phyloP scores from a whole-genome alignment of 2,888 invertebrate species.

The Rhingia campestris region DNA sequence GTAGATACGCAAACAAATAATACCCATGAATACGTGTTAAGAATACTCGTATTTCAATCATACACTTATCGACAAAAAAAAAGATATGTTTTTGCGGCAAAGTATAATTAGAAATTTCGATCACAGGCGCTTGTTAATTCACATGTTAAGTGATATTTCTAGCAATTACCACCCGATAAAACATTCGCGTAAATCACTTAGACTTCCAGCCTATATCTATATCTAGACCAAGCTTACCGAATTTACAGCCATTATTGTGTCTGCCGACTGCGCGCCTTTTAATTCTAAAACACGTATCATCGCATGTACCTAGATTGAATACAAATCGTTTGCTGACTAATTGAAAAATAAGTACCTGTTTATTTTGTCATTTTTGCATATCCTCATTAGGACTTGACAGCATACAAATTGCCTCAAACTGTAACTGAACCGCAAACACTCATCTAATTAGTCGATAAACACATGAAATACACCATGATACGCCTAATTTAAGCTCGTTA shows the following conservation, averaged over 20 bases:
- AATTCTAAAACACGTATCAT: slow-evolving; percentile 20
- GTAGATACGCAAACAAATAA: not conserved
- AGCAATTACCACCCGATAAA: slow-evolving; percentile 39
- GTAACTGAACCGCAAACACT: slow-evolving; percentile 16
- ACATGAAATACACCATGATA: slow-evolving; percentile 30
- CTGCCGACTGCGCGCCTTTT: not conserved
- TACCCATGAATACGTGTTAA: slow-evolving; percentile 14
- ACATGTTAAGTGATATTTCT: slow-evolving; percentile 12
- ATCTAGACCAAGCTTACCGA: not conserved
- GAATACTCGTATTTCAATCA: slow-evolving; percentile 9
- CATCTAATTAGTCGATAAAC: slow-evolving; percentile 61
- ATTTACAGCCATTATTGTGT: slow-evolving; percentile 1
- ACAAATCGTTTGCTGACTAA: slow-evolving; percentile 36
- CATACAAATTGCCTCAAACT: slow-evolving; percentile 43
- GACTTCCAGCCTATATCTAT: not conserved
- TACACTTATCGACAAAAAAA: not conserved
- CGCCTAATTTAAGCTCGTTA: slow-evolving; percentile 42
- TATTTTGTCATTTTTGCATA: slow-evolving; percentile 49
- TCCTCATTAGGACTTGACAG: slow-evolving; percentile 38
- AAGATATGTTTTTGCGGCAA: slow-evolving; percentile 1
- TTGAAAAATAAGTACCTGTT: slow-evolving; percentile 5
- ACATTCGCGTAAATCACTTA: slow-evolving; percentile 16
- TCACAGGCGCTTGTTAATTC: slow-evolving; percentile 33
- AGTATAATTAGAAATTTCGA: slow-evolving; percentile 20
- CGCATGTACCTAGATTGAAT: slow-evolving; percentile 37